phyloP scores from a whole-genome alignment of 2,888 invertebrate species.

The Scrobipalpa costella region DNA sequence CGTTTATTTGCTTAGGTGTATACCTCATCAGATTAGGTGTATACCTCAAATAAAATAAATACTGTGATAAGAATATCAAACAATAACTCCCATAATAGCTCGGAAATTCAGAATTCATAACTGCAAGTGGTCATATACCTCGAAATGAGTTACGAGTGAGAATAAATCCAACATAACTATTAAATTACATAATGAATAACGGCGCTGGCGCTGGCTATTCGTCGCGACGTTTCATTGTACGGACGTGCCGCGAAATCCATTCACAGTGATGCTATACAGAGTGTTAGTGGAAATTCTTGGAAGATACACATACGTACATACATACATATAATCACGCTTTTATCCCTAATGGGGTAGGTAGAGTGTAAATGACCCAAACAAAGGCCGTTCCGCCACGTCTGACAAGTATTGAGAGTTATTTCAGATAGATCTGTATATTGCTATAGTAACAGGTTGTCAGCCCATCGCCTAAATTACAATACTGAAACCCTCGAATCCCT shows the following conservation, averaged over 20 bases:
- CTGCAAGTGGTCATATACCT: background rate
- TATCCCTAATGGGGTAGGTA: too few species aligned
- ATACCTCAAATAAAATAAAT: background rate
- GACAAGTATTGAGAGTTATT: too few species aligned
- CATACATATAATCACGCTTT: too few species aligned
- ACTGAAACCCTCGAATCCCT: too few species aligned
- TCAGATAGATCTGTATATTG: too few species aligned
- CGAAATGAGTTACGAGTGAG: background rate
- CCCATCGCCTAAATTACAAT: too few species aligned
- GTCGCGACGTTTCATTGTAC: conserved; percentile 36
- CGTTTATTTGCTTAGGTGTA: too few species aligned
- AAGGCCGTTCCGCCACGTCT: too few species aligned
- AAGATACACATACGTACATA: too few species aligned
- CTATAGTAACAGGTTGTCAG: too few species aligned
- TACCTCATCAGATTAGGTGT: background rate
- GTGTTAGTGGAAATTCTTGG: background rate
- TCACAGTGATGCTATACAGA: conserved; percentile 24
- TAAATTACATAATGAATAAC: conserved; percentile 17
- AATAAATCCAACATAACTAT: conserved; percentile 13
- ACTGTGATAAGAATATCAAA: background rate
- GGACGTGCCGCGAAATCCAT: conserved; percentile 40
- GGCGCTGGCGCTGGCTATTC: conserved; percentile 10
- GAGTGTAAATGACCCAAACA: too few species aligned
- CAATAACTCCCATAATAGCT: background rate
- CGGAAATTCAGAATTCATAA: background rate